A percentile compares a stretch with the other conserved stretches of the same genome.
These are phyloP conservation scores for Machimus atricapillus DNA, from an alignment of 2,888 invertebrate genomes.

Conservation along the genomic window DNA sequence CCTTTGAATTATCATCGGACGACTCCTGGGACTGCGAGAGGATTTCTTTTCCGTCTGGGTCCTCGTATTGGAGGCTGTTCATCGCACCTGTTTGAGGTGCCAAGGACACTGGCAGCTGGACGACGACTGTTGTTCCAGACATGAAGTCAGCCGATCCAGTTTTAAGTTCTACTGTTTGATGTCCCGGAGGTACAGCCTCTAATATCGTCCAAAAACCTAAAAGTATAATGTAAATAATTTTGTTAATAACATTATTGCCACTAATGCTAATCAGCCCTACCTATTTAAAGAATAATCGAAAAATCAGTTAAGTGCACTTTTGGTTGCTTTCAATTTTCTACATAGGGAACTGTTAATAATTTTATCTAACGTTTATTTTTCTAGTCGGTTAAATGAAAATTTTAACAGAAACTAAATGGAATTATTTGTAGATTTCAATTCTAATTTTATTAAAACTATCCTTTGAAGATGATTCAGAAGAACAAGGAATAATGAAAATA, in stretches of 20 bases:
- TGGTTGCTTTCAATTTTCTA: not conserved
- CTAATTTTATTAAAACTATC: not conserved
- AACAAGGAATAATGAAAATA: not conserved
- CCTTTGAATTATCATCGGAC: not conserved
- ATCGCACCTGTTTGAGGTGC: not conserved
- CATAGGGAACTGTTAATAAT: not conserved
- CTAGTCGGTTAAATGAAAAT: not conserved
- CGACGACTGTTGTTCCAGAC: conserved; percentile 41
- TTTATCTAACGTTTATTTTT: not conserved
- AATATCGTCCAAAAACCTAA: conserved; percentile 60
- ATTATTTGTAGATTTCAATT: not conserved
- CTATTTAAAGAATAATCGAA: not conserved
- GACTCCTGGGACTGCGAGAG: not conserved
- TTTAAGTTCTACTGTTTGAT: conserved; percentile 52
- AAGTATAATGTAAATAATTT: conserved; percentile 39
- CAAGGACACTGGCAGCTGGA: conserved; percentile 43
- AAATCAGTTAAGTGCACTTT: not conserved
- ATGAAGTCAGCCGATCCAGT: not conserved
- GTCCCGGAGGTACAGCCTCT: conserved; percentile 56
- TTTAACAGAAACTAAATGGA: not conserved
- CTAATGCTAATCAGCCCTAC: not conserved
- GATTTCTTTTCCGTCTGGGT: conserved; percentile 41
- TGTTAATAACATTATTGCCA: conserved; percentile 22
- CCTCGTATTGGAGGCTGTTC: conserved; percentile 33
- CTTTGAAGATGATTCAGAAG: not conserved